Evolutionary conservation across 2,113 vertebrate species (phyloP), one percentile per base, ranked within the genome.

Genomic region (Syngnathus scovelli): DNA sequence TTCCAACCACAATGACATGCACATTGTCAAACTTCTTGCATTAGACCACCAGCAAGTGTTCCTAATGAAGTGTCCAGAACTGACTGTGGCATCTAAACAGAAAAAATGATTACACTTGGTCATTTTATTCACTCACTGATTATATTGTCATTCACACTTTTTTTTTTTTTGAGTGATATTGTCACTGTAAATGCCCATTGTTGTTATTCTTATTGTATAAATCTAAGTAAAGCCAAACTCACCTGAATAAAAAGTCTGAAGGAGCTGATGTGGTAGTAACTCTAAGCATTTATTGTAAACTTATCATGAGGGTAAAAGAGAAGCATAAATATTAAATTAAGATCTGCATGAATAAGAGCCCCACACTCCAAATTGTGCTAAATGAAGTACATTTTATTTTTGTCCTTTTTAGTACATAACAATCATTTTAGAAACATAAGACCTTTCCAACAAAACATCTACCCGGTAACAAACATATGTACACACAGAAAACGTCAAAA

Each of bases 371-470:
- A 87, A 87, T 86, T 90, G 89, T 78, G 87, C 91, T 92, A 92
- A 92, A 91, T 85, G 88, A 90, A 89, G 85, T 92, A 92, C 86
- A 88, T 81, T 89, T 91, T 88, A 86, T 90, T 90, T 90, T 89
- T 90, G 84, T 86, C 80, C 77, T 88, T 92, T 91, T 92, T 92
- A 93, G 91, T 93, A 92, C 89, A 91, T 89, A 89, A 86, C 74
- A 81, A 80, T 87, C 72, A 88, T 90, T 91, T 91, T 89, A 90
- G 85, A 90, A 91, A 90, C 85, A 87, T 88, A 90, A 89, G 86
- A 90, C 84, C 84, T 91, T 85, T 89, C 81, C 86, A 89, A 84
- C 89, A 91, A 89, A 58, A 85, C 43, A 90, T 83, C 90, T 91
- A 91, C 89, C 84, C 78, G 12, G 81, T 82, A 85, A 87, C 80